phyloP scores from a whole-genome alignment of 1,140 invertebrate species.

The Ips nitidus region DNA sequence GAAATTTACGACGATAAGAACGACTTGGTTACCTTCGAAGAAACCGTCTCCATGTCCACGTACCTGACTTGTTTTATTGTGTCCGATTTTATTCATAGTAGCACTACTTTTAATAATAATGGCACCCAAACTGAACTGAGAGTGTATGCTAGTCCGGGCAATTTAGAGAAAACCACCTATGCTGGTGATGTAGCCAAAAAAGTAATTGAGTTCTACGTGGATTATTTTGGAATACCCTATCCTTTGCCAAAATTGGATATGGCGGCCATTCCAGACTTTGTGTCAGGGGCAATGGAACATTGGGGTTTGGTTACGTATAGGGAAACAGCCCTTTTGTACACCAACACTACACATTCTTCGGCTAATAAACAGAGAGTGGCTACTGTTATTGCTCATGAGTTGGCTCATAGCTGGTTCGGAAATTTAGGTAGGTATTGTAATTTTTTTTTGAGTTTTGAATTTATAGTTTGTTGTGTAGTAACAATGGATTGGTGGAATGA shows the following conservation, averaged over 20 bases:
- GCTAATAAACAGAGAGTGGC: constrained; percentile 77
- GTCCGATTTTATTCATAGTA: constrained; percentile 75
- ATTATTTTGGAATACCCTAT: constrained; percentile 84
- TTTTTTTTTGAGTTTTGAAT: background rate
- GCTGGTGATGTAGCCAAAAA: constrained; percentile 75
- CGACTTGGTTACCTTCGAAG: constrained; percentile 64
- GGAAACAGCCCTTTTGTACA: constrained; percentile 80
- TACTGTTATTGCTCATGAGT: constrained; percentile 83
- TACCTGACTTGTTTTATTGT: constrained; percentile 90
- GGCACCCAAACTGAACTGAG: constrained; percentile 61
- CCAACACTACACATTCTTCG: constrained; percentile 67
- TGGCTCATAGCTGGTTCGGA: constrained; percentile 93
- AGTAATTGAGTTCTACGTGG: constrained; percentile 81
- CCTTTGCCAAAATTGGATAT: constrained; percentile 90
- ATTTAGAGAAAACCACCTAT: constrained; percentile 77
- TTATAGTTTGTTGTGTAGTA: constrained; percentile 56
- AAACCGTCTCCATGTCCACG: constrained; percentile 88
- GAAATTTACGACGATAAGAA: constrained; percentile 29
- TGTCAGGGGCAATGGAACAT: constrained; percentile 94
- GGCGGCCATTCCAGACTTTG: constrained; percentile 93
- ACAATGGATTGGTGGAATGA: constrained; percentile 94
- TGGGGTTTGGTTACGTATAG: constrained; percentile 86
- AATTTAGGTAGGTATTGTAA: constrained; percentile 65
- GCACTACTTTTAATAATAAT: constrained; percentile 58
- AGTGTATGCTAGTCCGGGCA: constrained; percentile 73